Base-by-base conservation (phyloP, 2,888 invertebrate species). In the Dorcus parallelipipedus region DNA sequence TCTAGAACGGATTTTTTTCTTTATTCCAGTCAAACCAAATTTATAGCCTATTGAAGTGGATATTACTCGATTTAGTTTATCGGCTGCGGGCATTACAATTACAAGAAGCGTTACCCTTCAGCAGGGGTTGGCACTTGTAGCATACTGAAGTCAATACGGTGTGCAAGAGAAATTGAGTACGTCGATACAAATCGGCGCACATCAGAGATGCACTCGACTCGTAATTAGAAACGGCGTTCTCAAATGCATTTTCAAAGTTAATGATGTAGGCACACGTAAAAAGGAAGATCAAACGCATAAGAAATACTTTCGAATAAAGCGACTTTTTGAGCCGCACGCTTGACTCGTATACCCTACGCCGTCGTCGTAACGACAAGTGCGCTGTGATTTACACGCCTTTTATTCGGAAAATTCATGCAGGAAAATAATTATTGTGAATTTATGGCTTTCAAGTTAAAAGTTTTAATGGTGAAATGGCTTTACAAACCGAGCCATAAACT, bases 211-310 rank as follows among this genome's bases (percentile, higher is more conserved):
- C 66, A 71, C 71, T 71, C 65, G 68, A 68, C 67, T 67, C 66
- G 70, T 72, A 71, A 71, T 72, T 72, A 71, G 69, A 69, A 68
- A 68, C 65, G 64, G 57, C 64, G 65, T 64, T 65, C 52, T 52
- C 52, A 56, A 52, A 59, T 57, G 58, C 58, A 63, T 62, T 63
- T 68, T 66, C 68, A 69, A 68, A 68, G 69, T 72, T 74, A 74
- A 73, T 73, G 73, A 74, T 67, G 73, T 73, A 71, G 52, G 52
- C 68, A 68, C 70, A 69, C 62, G 64, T 66, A 66, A 69, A 65
- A 64, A 66, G 62, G 69, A 72, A 72, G 73, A 75, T 75, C 75
- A 75, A 75, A 75, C 73, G 70, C 66, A 64, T 58, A 69, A 67
- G 62, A 67, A 64, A 53, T 45, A 45, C 45, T 45, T 45, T 45